Conservation (phyloP, 2,888 invertebrate species). For the Toxonevra muliebris region DNA sequence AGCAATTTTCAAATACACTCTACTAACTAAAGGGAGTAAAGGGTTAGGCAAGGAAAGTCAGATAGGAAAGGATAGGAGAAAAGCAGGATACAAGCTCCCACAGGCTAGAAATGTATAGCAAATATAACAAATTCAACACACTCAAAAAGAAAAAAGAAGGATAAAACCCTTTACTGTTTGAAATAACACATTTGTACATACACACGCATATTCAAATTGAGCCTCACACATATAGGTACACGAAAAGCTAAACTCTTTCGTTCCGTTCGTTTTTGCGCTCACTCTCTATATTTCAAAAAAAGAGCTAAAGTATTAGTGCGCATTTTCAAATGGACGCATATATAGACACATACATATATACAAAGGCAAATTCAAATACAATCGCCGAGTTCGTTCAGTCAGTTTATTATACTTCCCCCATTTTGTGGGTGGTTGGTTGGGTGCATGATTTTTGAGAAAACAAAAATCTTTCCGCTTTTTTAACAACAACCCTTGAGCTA, state of each 20-base stretch:
- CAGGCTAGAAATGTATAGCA: neutral
- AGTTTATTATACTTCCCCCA: too few species aligned
- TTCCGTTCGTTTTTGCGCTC: conserved; percentile 1
- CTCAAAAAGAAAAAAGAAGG: neutral
- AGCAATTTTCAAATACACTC: too few species aligned
- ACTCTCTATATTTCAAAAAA: neutral
- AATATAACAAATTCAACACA: neutral
- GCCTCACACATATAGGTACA: neutral
- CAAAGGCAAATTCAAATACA: neutral
- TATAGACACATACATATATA: conserved; percentile 13
- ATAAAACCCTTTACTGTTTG: too few species aligned
- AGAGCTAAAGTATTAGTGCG: conserved; percentile 53
- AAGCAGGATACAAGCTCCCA: too few species aligned
- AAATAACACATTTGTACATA: too few species aligned
- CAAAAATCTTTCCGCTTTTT: neutral
- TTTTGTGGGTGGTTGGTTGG: neutral
- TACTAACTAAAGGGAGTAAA: too few species aligned
- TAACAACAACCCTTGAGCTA: neutral
- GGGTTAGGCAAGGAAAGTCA: too few species aligned
- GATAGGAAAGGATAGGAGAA: too few species aligned
- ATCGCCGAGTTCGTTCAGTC: too few species aligned
- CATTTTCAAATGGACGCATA: conserved; percentile 53
- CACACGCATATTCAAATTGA: too few species aligned
- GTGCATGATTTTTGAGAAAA: neutral
- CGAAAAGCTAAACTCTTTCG: conserved; percentile 16